Base-by-base conservation (phyloP, 2,113 vertebrate species). In the Indicator maculatus region DNA sequence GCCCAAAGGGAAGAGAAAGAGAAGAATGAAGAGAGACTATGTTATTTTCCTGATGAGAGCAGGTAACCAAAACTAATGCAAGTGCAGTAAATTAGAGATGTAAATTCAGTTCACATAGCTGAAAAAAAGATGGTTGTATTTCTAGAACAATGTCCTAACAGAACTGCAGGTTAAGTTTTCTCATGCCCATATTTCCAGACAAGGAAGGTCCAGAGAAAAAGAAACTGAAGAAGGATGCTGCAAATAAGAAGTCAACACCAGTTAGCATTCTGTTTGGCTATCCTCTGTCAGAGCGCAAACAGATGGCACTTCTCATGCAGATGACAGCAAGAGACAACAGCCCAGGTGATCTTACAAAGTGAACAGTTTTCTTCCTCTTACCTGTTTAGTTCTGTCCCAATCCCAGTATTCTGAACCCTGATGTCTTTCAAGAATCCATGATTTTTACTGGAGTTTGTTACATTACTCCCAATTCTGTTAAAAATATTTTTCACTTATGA, bases 301-400 rank as follows among this genome's bases (percentile, higher is more conserved):
- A 99, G 98, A 99, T 99, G 99, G 99, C 99, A 66, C 99, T 99
- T 83, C 98, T 99, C 38, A 99, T 99, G 99, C 99, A 99, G 98
- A 99, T 99, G 99, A 99, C 99, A 27, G 99, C 99, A 86, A 98
- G 98, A 97, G 98, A 99, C 97, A 99, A 99, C 98, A 99, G 99
- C 97, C 99, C 99, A 99, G 99, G 99, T 99, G 96, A 97, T 83
- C 91, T 74, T 67, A 52, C 55, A 41, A 18, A 74, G 59, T 90
- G 72, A 90, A 53, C 56, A 84, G 15, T 52, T 89, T n/a, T 92
- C 47, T 90, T 61, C 60, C 69, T 60, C 60, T 69, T 93, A 21
- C 30, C 27, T 91, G 30, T 59, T 83, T 60, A 47, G 41, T 89
- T 93, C 75, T 77, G 6, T 58, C 33, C 19, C 17, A 55, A 0